These are phyloP conservation scores for Watsonalla cultraria DNA, from an alignment of 2,888 invertebrate species.

Conservation along the genomic window DNA sequence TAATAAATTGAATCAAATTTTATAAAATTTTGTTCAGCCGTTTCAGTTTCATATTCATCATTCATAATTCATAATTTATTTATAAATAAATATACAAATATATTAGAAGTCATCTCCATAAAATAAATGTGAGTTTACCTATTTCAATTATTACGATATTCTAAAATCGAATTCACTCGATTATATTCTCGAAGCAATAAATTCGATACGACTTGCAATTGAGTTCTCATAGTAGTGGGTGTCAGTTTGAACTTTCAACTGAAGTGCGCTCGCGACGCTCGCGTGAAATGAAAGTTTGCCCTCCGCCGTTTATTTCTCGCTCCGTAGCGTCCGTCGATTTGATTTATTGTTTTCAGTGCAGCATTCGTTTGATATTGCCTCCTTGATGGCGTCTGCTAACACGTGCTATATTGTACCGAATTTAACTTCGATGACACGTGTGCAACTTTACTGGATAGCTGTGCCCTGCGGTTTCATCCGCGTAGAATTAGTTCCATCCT, in stretches of 20 bases:
- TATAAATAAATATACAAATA: too few species aligned
- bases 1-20: too few species aligned
- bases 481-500: too few species aligned
- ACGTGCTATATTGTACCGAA: conserved; percentile 3
- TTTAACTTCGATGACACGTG: conserved; percentile 3
- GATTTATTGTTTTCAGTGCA: conserved; percentile 60
- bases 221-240: conserved; percentile 23
- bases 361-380: conserved; percentile 47
- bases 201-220: conserved; percentile 1
- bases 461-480: too few species aligned
- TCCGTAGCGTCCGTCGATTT: conserved; percentile 48
- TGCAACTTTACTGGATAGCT: too few species aligned
- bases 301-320: conserved; percentile 57
- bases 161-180: too few species aligned
- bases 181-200: neutral
- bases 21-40: too few species aligned
- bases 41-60: too few species aligned
- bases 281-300: conserved; percentile 68
- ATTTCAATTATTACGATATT: too few species aligned
- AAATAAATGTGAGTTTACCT: too few species aligned
- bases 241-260: conserved; percentile 30
- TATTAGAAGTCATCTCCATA: too few species aligned
- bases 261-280: conserved; percentile 54
- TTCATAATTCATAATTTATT: too few species aligned
- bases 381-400: conserved; percentile 37